These are phyloP conservation scores for Sebastes diploproa DNA, from an alignment of 2,797 vertebrate species.

Conservation along the genomic window DNA sequence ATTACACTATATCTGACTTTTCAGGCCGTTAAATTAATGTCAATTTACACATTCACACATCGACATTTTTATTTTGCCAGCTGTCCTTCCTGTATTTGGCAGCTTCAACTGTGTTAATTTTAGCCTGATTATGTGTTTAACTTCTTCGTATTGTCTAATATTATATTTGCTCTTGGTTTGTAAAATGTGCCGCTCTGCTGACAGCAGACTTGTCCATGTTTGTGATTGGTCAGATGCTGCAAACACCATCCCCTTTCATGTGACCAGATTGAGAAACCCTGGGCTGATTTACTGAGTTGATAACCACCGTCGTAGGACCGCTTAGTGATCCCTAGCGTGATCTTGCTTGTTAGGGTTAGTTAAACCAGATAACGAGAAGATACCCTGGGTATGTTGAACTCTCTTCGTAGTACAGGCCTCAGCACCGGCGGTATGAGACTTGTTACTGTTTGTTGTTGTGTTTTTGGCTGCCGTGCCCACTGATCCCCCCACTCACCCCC, in stretches of 20 bases:
- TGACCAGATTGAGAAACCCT: background rate
- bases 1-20: no score
- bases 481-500: slow-evolving; percentile 27
- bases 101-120: background rate
- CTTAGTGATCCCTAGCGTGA: background rate
- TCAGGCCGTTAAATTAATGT: background rate
- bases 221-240: background rate
- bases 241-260: background rate
- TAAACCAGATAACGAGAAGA: background rate
- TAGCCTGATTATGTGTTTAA: background rate
- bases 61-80: no score
- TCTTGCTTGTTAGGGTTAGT: background rate
- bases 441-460: slow-evolving; percentile 34
- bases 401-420: background rate
- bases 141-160: background rate
- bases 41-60: background rate
- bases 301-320: background rate
- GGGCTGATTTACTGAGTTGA: background rate
- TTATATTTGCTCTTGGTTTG: background rate
- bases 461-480: slow-evolving; percentile 32
- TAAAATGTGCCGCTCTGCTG: background rate
- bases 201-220: background rate
- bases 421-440: slow-evolving; percentile 50
- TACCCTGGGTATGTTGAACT: background rate
- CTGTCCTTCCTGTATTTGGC: no score